These are phyloP conservation scores for Phlogophora meticulosa DNA, from an alignment of 2,888 invertebrate species.

Conservation along the genomic window DNA sequence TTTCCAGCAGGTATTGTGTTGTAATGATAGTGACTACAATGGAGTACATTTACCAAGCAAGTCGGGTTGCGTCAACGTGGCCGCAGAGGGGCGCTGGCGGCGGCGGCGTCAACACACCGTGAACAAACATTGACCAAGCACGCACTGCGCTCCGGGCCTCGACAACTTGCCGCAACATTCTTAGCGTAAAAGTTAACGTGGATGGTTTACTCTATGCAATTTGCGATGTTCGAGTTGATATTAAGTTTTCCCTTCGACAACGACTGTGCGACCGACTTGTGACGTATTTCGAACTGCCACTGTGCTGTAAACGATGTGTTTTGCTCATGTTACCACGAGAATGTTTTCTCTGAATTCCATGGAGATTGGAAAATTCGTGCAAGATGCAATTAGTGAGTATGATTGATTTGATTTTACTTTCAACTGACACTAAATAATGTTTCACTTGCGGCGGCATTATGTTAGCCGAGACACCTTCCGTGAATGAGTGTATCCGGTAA, in stretches of 20 bases:
- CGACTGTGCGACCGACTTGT: constrained; percentile 82
- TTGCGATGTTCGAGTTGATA: constrained; percentile 87
- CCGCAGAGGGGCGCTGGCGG: constrained; percentile 79
- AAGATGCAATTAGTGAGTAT: constrained; percentile 85
- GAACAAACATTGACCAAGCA: constrained; percentile 88
- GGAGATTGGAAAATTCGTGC: constrained; percentile 79
- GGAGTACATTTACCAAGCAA: constrained; percentile 68
- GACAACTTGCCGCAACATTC: constrained; percentile 90
- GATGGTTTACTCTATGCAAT: constrained; percentile 91
- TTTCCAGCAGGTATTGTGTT: constrained; percentile 69
- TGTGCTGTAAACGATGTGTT: constrained; percentile 79
- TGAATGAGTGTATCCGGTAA: constrained; percentile 55
- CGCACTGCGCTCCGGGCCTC: constrained; percentile 81
- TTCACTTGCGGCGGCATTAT: constrained; percentile 18
- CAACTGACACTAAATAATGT: constrained; percentile 55
- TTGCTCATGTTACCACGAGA: constrained; percentile 75
- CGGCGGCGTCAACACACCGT: constrained; percentile 80
- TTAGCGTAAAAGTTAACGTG: constrained; percentile 91
- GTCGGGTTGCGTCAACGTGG: constrained; percentile 72
- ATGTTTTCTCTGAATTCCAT: constrained; percentile 74
- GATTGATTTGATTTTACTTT: constrained; percentile 70
- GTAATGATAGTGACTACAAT: constrained; percentile 72
- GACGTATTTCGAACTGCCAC: constrained; percentile 78
- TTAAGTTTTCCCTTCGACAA: constrained; percentile 78
- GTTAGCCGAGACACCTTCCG: constrained; percentile 46